phyloP scores from a whole-genome alignment of 2,113 vertebrate species.

The Eudorcas thomsonii region DNA sequence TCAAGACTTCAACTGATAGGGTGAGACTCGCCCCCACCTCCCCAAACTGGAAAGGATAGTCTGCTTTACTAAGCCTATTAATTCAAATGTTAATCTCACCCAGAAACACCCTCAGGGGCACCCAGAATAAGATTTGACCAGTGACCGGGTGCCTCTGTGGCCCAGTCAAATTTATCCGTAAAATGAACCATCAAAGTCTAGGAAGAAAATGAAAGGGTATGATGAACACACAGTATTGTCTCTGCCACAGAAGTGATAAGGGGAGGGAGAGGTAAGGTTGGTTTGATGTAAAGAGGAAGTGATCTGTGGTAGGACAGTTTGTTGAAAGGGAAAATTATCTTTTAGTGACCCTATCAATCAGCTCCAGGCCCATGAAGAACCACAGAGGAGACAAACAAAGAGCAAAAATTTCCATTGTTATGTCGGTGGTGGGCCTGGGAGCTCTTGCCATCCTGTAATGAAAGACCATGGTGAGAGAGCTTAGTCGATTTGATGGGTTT shows the following conservation, averaged over 20 bases:
- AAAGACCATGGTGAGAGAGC: not conserved
- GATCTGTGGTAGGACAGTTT: not conserved
- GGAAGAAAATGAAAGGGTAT: not conserved
- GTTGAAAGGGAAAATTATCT: not conserved
- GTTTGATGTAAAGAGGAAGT: not conserved
- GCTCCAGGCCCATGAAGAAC: not conserved
- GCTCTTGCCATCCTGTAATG: not conserved
- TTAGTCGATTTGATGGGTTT: not conserved
- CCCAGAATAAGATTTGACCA: not conserved
- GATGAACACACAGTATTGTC: not conserved
- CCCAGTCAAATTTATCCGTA: not conserved
- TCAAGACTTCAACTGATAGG: not conserved
- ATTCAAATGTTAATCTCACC: not conserved
- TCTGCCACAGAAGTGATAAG: not conserved
- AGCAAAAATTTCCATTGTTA: not conserved
- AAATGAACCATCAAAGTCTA: not conserved
- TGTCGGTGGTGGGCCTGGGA: not conserved
- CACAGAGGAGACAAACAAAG: not conserved
- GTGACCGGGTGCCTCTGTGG: not conserved
- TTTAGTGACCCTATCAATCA: not conserved
- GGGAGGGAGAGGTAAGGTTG: not conserved
- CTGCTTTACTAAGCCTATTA: not conserved
- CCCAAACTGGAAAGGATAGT: not conserved
- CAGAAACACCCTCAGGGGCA: not conserved
- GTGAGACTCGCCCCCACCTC: accelerated